Evolutionary conservation across 1,140 invertebrate species (phyloP), one percentile per base, ranked within the genome.

Genomic region (Pogonognathellus flavescens): DNA sequence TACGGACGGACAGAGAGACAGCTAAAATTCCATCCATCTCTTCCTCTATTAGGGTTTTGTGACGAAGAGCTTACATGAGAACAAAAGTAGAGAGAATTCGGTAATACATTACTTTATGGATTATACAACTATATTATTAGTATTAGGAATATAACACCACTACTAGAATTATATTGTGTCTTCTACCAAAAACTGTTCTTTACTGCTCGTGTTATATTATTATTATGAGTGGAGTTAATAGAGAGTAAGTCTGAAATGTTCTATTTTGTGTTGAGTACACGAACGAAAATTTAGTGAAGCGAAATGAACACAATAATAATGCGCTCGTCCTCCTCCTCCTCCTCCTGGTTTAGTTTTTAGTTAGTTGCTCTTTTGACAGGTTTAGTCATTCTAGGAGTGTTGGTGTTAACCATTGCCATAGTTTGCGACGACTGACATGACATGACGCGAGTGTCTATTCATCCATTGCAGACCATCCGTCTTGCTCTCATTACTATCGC

Each of bases 391-490:
- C 41, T 80, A 53, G 31, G 31, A 41, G 31, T 41, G 18, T 70
- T 20, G 18, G 80, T 76, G 70, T 50, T 76, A 76, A 76, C 70
- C 41, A 50, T 76, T 31, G 70, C 70, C 41, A 76, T 50, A 49
- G 41, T 50, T 76, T 76, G n/a, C 70, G 70, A 76, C 70, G 31
- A 72, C 70, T 76, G 70, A 76, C 41, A 50, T 41, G 70, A 76
- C 70, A 31, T 76, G 70, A 76, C 31, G 41, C 41, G 41, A 76
- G 70, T 76, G 70, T 18, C 70, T 76, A 76, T 50, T 31, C 70
- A 76, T 76, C 70, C 70, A 76, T 76, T 76, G 70, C 41, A 76
- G 41, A 76, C 80, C 50, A 55, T 81, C 80, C 80, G 80, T 81
- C 80, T 81, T 53, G 18, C 80, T 81, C 80, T 52, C 55, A 52